These are phyloP conservation scores for Tenthredo distinguenda DNA, from an alignment of 2,888 invertebrate species.

Conservation along the genomic window DNA sequence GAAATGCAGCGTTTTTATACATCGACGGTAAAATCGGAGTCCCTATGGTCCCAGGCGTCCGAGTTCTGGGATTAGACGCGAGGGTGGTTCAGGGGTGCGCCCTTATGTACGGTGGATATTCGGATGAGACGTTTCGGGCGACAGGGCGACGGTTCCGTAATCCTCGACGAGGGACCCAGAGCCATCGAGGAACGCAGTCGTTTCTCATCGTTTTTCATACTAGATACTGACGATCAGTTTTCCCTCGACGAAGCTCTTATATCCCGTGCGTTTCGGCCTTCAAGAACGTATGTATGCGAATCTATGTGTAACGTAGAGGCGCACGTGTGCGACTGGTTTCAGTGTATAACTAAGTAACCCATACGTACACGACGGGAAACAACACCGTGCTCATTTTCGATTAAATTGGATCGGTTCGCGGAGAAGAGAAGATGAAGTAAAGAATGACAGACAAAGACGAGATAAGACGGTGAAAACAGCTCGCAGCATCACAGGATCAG, in stretches of 20 bases:
- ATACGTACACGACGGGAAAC: neutral
- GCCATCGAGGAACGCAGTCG: slow-evolving; percentile 21
- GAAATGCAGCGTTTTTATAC: neutral
- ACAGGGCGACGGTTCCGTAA: slow-evolving; percentile 44
- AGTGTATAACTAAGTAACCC: neutral
- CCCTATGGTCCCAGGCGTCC: neutral
- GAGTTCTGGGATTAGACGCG: slow-evolving; percentile 15
- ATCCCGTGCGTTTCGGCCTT: neutral
- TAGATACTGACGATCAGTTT: slow-evolving; percentile 10
- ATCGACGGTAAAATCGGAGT: neutral
- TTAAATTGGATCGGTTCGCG: slow-evolving; percentile 28
- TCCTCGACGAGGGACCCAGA: slow-evolving; percentile 40
- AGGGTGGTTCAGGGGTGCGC: slow-evolving; percentile 12
- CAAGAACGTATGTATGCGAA: neutral
- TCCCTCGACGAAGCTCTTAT: neutral
- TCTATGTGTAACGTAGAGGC: neutral
- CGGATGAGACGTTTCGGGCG: slow-evolving; percentile 32
- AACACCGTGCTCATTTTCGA: neutral
- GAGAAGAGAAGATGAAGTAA: neutral
- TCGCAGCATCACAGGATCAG: neutral
- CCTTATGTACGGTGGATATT: slow-evolving; percentile 20
- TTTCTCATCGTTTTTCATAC: slow-evolving; percentile 37
- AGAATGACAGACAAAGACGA: slow-evolving; percentile 5
- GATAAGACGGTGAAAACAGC: slow-evolving; percentile 9
- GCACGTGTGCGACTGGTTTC: neutral